Evolutionary conservation across 2,797 vertebrate genomes (phyloP).

Genomic region (Dipus sagitta): DNA sequence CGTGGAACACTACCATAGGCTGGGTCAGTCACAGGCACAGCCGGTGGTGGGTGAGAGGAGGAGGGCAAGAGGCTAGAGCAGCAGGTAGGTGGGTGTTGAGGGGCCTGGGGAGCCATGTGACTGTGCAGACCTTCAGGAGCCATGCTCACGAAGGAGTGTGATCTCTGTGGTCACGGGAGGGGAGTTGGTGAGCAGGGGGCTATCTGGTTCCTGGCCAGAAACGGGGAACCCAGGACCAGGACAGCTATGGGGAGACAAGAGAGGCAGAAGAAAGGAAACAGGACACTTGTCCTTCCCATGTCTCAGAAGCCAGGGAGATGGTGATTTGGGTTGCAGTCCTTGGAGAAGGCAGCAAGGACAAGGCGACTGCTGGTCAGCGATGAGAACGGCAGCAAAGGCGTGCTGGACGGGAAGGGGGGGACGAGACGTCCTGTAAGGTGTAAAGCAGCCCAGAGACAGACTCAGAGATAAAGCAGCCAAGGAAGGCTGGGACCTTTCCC

Average conservation of each 20-base stretch:
- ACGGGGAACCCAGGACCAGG: neutral
- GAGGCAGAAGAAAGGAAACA: neutral
- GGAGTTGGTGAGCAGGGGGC: neutral
- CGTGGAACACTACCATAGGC: neutral
- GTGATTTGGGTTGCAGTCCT: neutral
- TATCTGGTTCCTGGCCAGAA: constrained; percentile 3
- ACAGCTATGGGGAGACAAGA: neutral
- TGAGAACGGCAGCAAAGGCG: neutral
- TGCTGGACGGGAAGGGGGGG: neutral
- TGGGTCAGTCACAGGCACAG: neutral
- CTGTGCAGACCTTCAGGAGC: neutral
- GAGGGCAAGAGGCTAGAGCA: neutral
- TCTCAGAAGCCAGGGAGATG: neutral
- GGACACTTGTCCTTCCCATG: neutral
- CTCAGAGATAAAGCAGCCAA: neutral
- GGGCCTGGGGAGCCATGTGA: neutral
- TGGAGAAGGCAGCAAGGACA: too few relatives aligned
- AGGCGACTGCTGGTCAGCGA: neutral
- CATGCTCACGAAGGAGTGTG: neutral
- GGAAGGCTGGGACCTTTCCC: too few relatives aligned
- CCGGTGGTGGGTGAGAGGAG: neutral
- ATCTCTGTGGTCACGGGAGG: neutral
- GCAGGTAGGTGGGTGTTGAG: neutral
- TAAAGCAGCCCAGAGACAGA: neutral
- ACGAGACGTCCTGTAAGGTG: neutral